Percentiles rank a stretch among this genome's conserved stretches.
Evolutionary conservation across 2,797 vertebrate genomes (phyloP).

Genomic region (Nasua narica): DNA sequence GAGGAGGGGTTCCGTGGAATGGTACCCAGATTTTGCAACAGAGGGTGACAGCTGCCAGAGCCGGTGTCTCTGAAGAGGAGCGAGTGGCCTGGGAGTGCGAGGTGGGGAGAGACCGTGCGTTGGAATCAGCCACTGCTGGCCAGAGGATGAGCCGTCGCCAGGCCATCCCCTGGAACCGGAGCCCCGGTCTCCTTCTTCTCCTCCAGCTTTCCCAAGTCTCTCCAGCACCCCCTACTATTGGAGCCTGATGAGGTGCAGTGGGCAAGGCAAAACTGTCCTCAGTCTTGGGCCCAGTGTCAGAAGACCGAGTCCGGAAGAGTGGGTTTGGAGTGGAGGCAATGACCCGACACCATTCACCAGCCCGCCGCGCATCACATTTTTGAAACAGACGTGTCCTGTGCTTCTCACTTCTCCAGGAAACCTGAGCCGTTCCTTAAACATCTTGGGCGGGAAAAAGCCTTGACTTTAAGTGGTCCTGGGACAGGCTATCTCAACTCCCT

Average conservation of each 20-base stretch:
- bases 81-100: accelerated
- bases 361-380: not conserved
- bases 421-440: not conserved
- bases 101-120: not conserved
- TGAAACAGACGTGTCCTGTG: not conserved
- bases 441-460: not conserved
- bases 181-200: not conserved
- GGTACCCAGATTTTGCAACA: not conserved
- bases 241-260: too few species aligned
- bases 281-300: not conserved
- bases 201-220: not conserved
- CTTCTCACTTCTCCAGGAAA: not conserved
- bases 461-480: not conserved
- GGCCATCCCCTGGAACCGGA: not conserved
- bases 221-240: not conserved
- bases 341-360: not conserved
- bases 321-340: not conserved
- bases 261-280: not conserved
- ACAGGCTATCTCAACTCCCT: too few species aligned
- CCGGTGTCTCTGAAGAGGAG: not conserved
- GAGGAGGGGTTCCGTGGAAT: not conserved
- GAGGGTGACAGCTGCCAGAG: not conserved
- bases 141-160: too few species aligned
- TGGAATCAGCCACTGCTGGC: not conserved
- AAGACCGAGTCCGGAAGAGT: not conserved